A percentile compares a stretch with the other conserved stretches of the same genome.
Conservation (phyloP, 2,888 invertebrate species). For the Ophion costatus region DNA sequence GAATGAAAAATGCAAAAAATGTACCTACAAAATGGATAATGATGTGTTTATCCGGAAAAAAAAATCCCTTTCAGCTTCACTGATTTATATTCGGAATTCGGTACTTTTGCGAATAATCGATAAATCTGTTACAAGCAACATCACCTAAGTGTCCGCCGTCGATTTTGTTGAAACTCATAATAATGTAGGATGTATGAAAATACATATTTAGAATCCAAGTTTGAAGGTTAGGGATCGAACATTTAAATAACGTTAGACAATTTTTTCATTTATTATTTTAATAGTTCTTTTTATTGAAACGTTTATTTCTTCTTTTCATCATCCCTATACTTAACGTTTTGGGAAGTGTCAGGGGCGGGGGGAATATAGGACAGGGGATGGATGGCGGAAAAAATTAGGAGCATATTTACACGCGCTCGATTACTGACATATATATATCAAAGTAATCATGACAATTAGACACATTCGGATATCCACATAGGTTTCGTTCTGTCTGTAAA, state of each 20-base stretch:
- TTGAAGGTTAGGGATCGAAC: not conserved
- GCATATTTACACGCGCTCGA: slow-evolving; percentile 80
- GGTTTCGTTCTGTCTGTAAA: slow-evolving; percentile 67
- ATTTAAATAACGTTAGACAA: slow-evolving; percentile 43
- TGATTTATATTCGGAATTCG: no score
- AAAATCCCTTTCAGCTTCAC: no score
- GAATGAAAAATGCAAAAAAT: no score
- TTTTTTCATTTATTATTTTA: slow-evolving; percentile 56
- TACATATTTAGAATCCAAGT: not conserved
- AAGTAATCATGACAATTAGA: slow-evolving; percentile 68
- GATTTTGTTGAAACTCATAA: no score
- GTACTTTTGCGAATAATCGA: no score
- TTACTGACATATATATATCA: slow-evolving; percentile 59
- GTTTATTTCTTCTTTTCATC: slow-evolving; percentile 71
- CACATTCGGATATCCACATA: slow-evolving; percentile 63
- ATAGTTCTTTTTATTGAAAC: slow-evolving; percentile 82
- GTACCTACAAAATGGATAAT: no score
- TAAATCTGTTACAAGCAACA: no score
- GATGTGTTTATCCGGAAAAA: no score
- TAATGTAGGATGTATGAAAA: no score
- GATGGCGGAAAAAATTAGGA: slow-evolving; percentile 68
- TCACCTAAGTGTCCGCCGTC: no score
- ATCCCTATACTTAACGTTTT: slow-evolving; percentile 72
- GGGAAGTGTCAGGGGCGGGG: slow-evolving; percentile 12
- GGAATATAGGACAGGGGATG: slow-evolving; percentile 50